A percentile compares a stretch with the other conserved stretches of the same genome.
phyloP scores from a whole-genome alignment of 2,113 vertebrate genomes.

The Jacana jacana region DNA sequence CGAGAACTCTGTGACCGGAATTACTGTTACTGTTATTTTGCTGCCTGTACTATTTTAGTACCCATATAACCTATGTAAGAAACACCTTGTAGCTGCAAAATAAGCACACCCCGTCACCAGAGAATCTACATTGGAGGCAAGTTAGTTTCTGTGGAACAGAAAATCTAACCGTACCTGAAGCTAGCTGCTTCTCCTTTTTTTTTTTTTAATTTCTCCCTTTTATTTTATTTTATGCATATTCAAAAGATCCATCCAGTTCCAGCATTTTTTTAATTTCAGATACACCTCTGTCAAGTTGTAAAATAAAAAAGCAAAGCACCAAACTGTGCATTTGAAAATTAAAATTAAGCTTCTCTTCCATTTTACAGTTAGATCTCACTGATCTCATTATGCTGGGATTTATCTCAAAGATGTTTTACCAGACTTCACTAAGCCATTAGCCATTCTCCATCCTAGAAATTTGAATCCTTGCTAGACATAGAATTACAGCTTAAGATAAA shows the following conservation, averaged over 20 bases:
- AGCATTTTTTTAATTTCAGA: neutral
- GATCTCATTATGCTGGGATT: conserved; percentile 58
- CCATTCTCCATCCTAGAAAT: conserved; percentile 40
- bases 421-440: conserved; percentile 45
- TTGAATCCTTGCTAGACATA: conserved; percentile 64
- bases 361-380: conserved; percentile 50
- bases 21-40: neutral
- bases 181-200: neutral
- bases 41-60: neutral
- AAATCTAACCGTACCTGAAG: neutral
- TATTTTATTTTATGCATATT: conserved; percentile 1
- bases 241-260: conserved; percentile 27
- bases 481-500: conserved; percentile 64
- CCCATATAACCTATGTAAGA: neutral
- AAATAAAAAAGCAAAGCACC: conserved; percentile 15
- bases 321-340: conserved; percentile 35
- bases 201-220: neutral
- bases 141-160: neutral
- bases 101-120: neutral
- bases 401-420: conserved; percentile 53
- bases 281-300: neutral
- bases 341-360: conserved; percentile 27
- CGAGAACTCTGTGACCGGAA: neutral
- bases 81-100: neutral
- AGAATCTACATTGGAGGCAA: neutral